Evolutionary conservation across 1,140 invertebrate genomes (phyloP), one percentile per base, ranked within the genome.

Genomic region (Pollicipes pollicipes): DNA sequence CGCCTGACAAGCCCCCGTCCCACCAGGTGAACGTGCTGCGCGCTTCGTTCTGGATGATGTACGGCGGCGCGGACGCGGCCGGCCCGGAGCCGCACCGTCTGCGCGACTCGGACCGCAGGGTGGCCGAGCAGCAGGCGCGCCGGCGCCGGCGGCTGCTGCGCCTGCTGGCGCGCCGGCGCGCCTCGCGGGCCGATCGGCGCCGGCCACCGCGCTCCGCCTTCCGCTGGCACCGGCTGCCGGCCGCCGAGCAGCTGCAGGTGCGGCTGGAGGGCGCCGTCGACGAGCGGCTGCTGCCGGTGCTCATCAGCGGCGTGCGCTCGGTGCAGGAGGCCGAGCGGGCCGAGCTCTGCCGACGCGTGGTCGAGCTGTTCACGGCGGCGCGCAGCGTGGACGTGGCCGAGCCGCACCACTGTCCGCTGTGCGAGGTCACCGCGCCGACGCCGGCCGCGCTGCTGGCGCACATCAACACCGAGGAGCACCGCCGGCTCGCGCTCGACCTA

Each of bases 11-110:
- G 4, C 16, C 45, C 58, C 13, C 30, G 24, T 35, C 69, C 10
- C 30, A 27, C 30, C 45, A 30, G 58, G 30, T 70, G 28, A 28
- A 76, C 45, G 31, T 32, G n/a, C 31, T 37, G 68, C 67, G 29
- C 30, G 35, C 32, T 16, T 30, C 70, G 29, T 71, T 32, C 30
- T 45, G 29, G 45, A 32, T 27, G 63, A 28, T 72, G n/a, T 30
- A 37, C 70, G 64, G 64, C n/a, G 10, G 28, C 28, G 27, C 26
- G 3, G 64, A 66, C 17, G 64, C 27, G 24, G 27, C 10, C 3
- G 64, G 2, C 17, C 8, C 8, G 3, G 64, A 29, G 27, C 27
- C 27, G 27, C 27, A 29, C 3, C n/a, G n/a, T 6, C 64, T 66
- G 64, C 28, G n/a, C 27, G 64, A 66, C 24, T 66, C 64, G 1